phyloP scores from a whole-genome alignment of 2,113 vertebrate genomes.

The Bettongia penicillata region DNA sequence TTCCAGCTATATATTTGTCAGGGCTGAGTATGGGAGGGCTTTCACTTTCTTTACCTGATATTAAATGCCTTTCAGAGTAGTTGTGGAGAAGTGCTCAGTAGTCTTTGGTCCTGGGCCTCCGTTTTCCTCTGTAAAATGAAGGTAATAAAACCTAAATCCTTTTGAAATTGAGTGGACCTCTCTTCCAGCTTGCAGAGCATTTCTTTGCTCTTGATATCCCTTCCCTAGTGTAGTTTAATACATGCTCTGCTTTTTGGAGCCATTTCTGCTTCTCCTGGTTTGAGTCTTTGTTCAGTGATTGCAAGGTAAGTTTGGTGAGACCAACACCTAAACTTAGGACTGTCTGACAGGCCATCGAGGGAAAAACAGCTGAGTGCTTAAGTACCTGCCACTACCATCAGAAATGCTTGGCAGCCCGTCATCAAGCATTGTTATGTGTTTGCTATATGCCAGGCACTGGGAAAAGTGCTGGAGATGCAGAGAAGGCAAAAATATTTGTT shows the following conservation, averaged over 20 bases:
- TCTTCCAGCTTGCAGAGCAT: neutral
- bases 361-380: neutral
- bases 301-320: neutral
- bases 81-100: rapidly evolving
- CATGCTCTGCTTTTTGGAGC: neutral
- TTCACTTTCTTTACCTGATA: neutral
- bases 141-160: neutral
- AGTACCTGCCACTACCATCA: neutral
- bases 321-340: neutral
- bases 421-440: neutral
- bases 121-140: neutral
- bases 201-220: neutral
- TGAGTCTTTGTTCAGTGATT: neutral
- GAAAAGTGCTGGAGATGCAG: neutral
- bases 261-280: neutral
- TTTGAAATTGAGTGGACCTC: neutral
- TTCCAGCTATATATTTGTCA: neutral
- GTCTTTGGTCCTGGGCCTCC: too few relatives aligned
- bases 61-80: neutral
- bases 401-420: neutral
- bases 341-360: neutral
- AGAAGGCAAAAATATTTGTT: neutral
- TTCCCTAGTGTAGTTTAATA: rapidly evolving
- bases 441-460: neutral
- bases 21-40: neutral